Base-by-base conservation (phyloP, 2,113 vertebrate species). In the Penelope pileata region DNA sequence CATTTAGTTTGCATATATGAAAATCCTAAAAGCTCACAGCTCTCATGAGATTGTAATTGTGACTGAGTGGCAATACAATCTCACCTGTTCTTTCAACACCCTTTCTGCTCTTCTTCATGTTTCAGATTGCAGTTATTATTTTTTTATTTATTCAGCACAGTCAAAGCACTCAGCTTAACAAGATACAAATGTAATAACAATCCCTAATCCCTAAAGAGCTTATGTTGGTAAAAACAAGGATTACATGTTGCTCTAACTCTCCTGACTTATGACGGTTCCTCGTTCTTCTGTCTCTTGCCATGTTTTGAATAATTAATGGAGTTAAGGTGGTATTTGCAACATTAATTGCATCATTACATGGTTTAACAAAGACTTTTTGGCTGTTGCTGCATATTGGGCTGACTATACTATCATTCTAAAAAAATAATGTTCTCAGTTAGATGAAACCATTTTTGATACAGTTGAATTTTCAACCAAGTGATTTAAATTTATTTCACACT, bases 91-190 rank as follows among this genome's bases (percentile, higher is more conserved):
- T 74, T 91, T 54, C 10, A 1, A 2, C 19, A 23, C 4, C 24
- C 22, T 67, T 74, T 81, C 51, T 63, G 8, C 9, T 77, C 21
- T 63, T 19, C 29, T 70, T 73, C 63, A 17, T 64, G 12, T 42
- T 83, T 94, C 60, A 83, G 53, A n/a, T 38, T 0, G 1, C 7
- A 54, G 4, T 36, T 91, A 10, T 42, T 72, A 74, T 90, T 90
- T 91, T 48, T 70, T 75, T 88, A 81, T 91, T 90, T 94, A 83
- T 90, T 78, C 47, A 72, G 8, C 53, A 83, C 21, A 74, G 50
- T 48, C 45, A 63, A 47, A 17, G 60, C 83, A 79, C 34, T 88
- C 76, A 53, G 6, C 1, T 91, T 82, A 68, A 86, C 50, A 75
- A 90, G 60, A 78, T 56, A 84, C 56, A 79, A 78, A 40, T 60